Evolutionary conservation across 2,113 vertebrate genomes (phyloP).

Genomic region (Chaetodon auriga): DNA sequence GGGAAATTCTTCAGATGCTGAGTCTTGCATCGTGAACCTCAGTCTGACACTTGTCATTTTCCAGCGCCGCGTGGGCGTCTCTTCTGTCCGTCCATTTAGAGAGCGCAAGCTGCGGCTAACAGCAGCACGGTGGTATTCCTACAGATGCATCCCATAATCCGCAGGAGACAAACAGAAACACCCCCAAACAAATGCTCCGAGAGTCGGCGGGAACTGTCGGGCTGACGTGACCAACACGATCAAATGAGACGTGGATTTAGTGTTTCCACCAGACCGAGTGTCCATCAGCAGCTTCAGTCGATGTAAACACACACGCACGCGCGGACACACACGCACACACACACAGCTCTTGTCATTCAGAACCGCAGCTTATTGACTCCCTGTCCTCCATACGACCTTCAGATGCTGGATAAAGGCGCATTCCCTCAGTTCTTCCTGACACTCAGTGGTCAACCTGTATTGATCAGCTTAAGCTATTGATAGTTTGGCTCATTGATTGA

Average conservation of each 20-base stretch:
- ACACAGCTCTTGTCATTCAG: background rate
- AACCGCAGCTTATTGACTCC: slow-evolving; percentile 21
- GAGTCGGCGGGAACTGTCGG: background rate
- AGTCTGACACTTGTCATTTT: background rate
- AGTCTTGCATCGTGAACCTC: background rate
- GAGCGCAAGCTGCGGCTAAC: background rate
- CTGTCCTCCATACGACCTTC: slow-evolving; percentile 47
- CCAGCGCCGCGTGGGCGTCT: background rate
- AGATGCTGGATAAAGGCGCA: slow-evolving; percentile 15
- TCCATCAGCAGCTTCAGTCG: slow-evolving; percentile 22
- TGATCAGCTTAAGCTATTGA: slow-evolving; percentile 17
- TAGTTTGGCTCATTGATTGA: background rate
- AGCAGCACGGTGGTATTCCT: background rate
- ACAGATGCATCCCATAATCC: background rate
- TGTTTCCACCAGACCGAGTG: background rate
- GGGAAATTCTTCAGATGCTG: background rate
- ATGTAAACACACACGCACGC: background rate
- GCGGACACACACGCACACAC: background rate
- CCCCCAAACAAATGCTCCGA: too few relatives aligned
- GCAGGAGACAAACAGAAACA: background rate
- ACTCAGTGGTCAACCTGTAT: slow-evolving; percentile 4
- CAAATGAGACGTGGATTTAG: background rate
- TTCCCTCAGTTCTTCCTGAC: background rate
- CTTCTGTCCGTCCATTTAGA: background rate
- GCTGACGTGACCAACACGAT: background rate